A percentile compares a stretch with the other conserved stretches of the same genome.
Conservation (phyloP, 2,113 vertebrate genomes). For the Chaetodon auriga region DNA sequence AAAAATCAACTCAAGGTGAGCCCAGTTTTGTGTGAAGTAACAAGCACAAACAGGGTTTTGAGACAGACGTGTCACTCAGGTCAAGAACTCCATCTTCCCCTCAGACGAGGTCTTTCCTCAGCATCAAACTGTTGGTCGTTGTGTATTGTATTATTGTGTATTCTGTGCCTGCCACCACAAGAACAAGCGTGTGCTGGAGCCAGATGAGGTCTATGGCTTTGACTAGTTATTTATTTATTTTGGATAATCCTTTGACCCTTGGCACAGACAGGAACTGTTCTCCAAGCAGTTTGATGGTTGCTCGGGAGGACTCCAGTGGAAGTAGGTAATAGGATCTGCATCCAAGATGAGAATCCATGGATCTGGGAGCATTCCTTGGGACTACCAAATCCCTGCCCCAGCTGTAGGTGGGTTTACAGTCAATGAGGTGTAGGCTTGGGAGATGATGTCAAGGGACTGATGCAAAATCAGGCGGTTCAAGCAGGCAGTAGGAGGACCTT, state of each 20-base stretch:
- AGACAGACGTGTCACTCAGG: not conserved
- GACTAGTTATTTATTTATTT: no score
- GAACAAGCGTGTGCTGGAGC: not conserved
- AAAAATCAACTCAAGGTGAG: not conserved
- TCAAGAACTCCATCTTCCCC: not conserved
- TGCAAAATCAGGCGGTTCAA: not conserved
- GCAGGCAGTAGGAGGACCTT: not conserved
- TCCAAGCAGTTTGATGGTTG: not conserved
- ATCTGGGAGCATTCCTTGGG: not conserved
- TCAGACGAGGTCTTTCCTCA: not conserved
- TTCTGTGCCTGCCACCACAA: not conserved
- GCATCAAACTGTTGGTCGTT: not conserved
- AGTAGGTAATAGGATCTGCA: not conserved
- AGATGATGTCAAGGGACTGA: not conserved
- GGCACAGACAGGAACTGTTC: constrained; percentile 2
- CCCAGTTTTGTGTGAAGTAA: not conserved
- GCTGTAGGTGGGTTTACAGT: not conserved
- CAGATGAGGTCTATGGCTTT: not conserved
- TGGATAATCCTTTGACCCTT: not conserved
- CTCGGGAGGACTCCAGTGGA: not conserved
- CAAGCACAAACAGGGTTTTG: not conserved
- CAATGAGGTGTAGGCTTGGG: not conserved
- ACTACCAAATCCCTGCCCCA: not conserved
- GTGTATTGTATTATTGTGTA: not conserved
- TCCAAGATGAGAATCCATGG: not conserved